phyloP scores from a whole-genome alignment of 2,888 invertebrate species.

The Acanthacorydalis orientalis region DNA sequence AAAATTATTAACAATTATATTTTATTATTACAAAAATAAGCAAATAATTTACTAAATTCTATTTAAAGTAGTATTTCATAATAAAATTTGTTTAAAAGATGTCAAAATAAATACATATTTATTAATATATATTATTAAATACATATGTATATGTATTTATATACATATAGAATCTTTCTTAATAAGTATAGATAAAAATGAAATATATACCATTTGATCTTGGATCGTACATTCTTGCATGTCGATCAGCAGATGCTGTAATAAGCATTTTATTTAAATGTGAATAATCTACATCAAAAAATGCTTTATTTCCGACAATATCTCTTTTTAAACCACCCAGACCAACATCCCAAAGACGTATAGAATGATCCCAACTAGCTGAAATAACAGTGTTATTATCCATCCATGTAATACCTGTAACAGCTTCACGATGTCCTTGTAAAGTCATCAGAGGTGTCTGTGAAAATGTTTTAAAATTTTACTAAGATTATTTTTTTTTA shows the following conservation, averaged over 20 bases:
- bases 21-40: too few relatives aligned
- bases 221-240: slow-evolving; percentile 83
- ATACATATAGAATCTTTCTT: slow-evolving; percentile 1
- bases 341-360: slow-evolving; percentile 87
- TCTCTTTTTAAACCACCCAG: slow-evolving; percentile 63
- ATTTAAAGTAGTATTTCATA: too few relatives aligned
- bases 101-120: too few relatives aligned
- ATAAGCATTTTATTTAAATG: slow-evolving; percentile 54
- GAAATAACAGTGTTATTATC: slow-evolving; percentile 63
- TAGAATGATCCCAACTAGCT: slow-evolving; percentile 88
- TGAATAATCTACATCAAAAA: slow-evolving; percentile 75
- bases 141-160: neutral
- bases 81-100: too few relatives aligned
- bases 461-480: slow-evolving; percentile 5
- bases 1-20: too few relatives aligned
- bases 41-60: too few relatives aligned
- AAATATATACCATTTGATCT: slow-evolving; percentile 53
- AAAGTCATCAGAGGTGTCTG: slow-evolving; percentile 73
- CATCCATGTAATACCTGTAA: slow-evolving; percentile 75
- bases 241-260: slow-evolving; percentile 80
- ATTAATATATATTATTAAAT: too few relatives aligned
- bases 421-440: slow-evolving; percentile 82
- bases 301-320: slow-evolving; percentile 77
- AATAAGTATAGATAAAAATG: slow-evolving; percentile 2
- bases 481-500: neutral